Evolutionary conservation across 1,140 invertebrate species (phyloP).

Genomic region (Drosophila trapezifrons): DNA sequence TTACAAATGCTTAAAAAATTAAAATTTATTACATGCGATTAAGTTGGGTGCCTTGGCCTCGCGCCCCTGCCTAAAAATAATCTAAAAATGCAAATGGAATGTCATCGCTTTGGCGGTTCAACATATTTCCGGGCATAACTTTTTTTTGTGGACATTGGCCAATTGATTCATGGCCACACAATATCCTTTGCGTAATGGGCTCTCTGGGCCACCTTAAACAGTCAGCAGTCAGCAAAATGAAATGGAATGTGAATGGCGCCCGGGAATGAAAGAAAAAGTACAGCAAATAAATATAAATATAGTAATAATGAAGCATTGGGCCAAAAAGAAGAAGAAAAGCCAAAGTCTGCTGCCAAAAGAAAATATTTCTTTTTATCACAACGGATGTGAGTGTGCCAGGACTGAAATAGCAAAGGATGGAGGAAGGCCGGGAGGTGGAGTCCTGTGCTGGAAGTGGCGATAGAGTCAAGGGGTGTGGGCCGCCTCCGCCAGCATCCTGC

Average conservation of each 20-base stretch:
- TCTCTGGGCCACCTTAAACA: slow-evolving; percentile 68
- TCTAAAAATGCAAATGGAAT: slow-evolving; percentile 68
- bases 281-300: slow-evolving; percentile 78
- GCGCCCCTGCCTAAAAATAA: background rate
- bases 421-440: slow-evolving; percentile 8
- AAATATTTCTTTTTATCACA: slow-evolving; percentile 84
- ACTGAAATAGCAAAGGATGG: slow-evolving; percentile 67
- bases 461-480: slow-evolving; percentile 18
- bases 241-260: slow-evolving; percentile 51
- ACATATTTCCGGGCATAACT: slow-evolving; percentile 74
- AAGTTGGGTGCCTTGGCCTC: slow-evolving; percentile 28
- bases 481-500: slow-evolving; percentile 35
- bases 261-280: slow-evolving; percentile 53
- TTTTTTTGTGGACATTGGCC: slow-evolving; percentile 65
- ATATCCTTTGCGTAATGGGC: slow-evolving; percentile 80
- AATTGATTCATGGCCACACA: slow-evolving; percentile 80
- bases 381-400: slow-evolving; percentile 82
- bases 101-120: slow-evolving; percentile 67
- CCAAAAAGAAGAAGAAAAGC: slow-evolving; percentile 53
- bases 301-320: slow-evolving; percentile 75
- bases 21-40: slow-evolving; percentile 83
- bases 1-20: slow-evolving; percentile 83
- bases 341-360: slow-evolving; percentile 75
- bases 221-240: slow-evolving; percentile 72
- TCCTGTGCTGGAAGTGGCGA: slow-evolving; percentile 14